phyloP scores from a whole-genome alignment of 2,113 vertebrate genomes.

The Tragulus kanchil region DNA sequence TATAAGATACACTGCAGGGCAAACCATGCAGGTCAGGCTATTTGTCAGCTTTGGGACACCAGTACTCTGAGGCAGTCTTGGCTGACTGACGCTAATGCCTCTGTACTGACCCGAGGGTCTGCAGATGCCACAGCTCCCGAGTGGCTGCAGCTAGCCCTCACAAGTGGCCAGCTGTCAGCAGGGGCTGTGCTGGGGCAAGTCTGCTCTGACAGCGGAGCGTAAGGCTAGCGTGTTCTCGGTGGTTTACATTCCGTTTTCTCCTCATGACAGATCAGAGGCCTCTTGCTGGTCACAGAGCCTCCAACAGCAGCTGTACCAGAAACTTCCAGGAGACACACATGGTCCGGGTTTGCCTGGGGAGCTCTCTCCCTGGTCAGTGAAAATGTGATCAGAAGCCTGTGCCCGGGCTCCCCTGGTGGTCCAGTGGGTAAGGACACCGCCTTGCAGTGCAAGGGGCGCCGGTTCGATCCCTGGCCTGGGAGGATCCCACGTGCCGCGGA shows the following conservation, averaged over 20 bases:
- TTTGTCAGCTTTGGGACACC: not conserved
- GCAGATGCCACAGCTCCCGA: not conserved
- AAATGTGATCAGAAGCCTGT: not conserved
- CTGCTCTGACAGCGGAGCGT: not conserved
- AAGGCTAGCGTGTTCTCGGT: not conserved
- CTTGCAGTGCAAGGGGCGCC: too few relatives aligned
- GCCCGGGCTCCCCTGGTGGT: too few relatives aligned
- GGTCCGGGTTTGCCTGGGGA: not conserved
- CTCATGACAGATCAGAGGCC: not conserved
- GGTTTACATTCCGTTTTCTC: not conserved
- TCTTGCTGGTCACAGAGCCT: not conserved
- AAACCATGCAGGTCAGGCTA: not conserved
- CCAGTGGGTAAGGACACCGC: too few relatives aligned
- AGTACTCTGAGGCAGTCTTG: not conserved
- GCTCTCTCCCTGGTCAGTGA: not conserved
- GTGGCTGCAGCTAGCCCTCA: not conserved
- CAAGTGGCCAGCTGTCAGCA: rapidly evolving
- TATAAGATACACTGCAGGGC: not conserved
- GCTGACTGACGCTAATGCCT: not conserved
- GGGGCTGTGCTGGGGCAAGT: not conserved
- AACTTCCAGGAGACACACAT: not conserved
- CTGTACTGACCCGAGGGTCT: not conserved
- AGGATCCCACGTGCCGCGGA: too few relatives aligned
- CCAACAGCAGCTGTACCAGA: not conserved
- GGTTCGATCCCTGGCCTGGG: too few relatives aligned